phyloP scores from a whole-genome alignment of 2,797 vertebrate genomes.

The Chelon labrosus region DNA sequence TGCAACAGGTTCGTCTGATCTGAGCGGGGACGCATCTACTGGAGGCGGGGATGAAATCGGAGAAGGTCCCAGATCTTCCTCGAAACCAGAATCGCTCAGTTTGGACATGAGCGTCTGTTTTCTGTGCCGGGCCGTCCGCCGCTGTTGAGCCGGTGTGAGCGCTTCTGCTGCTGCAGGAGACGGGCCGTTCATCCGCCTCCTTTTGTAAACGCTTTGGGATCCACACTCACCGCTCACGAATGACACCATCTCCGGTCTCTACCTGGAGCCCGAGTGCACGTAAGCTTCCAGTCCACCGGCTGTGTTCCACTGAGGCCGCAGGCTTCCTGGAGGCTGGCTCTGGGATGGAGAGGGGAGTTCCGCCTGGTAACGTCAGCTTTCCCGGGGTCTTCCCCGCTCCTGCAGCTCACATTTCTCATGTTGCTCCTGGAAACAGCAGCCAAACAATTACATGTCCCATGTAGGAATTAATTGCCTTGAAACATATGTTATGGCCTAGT shows the following conservation, averaged over 20 bases:
- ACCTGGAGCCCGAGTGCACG: background rate
- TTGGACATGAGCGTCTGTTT: conserved; percentile 80
- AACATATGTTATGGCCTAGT: conserved; percentile 39
- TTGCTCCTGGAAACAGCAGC: conserved; percentile 60
- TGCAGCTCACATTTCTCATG: conserved; percentile 26
- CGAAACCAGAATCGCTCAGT: conserved; percentile 84
- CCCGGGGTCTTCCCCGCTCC: conserved; percentile 83
- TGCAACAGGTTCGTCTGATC: conserved; percentile 33
- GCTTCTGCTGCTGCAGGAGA: conserved; percentile 28
- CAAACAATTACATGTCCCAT: conserved; percentile 41
- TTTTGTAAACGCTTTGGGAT: conserved; percentile 31
- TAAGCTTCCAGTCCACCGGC: background rate
- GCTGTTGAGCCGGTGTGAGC: conserved; percentile 70
- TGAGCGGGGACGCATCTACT: conserved; percentile 10
- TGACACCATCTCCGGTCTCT: conserved; percentile 67
- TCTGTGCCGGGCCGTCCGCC: conserved; percentile 68
- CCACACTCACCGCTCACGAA: background rate
- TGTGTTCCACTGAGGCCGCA: background rate
- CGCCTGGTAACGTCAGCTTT: conserved; percentile 72
- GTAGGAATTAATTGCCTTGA: conserved; percentile 37
- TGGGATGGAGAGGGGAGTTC: conserved; percentile 36
- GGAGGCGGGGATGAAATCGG: conserved; percentile 28
- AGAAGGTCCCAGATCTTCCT: conserved; percentile 75
- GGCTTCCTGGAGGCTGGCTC: conserved; percentile 23
- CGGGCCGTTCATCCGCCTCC: conserved; percentile 35